These are phyloP conservation scores for Lepidothrix coronata DNA, from an alignment of 2,113 vertebrate species.

Conservation along the genomic window DNA sequence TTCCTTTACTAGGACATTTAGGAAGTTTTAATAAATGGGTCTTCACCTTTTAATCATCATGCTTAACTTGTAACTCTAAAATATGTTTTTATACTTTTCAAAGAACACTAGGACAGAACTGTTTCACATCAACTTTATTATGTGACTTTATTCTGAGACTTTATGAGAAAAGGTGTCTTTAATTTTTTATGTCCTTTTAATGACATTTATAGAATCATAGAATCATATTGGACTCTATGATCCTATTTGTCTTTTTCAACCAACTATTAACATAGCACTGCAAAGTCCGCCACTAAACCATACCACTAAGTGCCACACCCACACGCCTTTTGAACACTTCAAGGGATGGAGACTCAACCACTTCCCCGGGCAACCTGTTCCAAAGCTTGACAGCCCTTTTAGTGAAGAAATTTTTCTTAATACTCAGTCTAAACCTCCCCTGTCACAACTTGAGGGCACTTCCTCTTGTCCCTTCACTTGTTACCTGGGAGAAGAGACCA, in stretches of 20 bases:
- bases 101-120: not conserved
- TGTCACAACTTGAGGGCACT: not conserved
- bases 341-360: not conserved
- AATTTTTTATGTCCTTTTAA: not conserved
- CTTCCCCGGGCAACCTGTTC: not conserved
- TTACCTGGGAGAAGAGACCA: not conserved
- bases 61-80: not conserved
- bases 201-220: not conserved
- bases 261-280: not conserved
- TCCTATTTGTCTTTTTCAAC: too few relatives aligned
- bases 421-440: not conserved
- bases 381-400: not conserved
- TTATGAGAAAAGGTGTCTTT: not conserved
- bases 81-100: not conserved
- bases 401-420: not conserved
- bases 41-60: not conserved
- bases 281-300: not conserved
- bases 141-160: not conserved
- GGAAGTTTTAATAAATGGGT: not conserved
- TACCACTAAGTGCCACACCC: not conserved
- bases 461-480: not conserved
- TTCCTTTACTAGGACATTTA: not conserved
- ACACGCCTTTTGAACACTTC: not conserved
- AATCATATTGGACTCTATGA: not conserved
- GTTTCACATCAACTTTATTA: not conserved